These are phyloP conservation scores for Drosophila sturtevanti DNA, from an alignment of 1,140 invertebrate genomes.

Conservation along the genomic window DNA sequence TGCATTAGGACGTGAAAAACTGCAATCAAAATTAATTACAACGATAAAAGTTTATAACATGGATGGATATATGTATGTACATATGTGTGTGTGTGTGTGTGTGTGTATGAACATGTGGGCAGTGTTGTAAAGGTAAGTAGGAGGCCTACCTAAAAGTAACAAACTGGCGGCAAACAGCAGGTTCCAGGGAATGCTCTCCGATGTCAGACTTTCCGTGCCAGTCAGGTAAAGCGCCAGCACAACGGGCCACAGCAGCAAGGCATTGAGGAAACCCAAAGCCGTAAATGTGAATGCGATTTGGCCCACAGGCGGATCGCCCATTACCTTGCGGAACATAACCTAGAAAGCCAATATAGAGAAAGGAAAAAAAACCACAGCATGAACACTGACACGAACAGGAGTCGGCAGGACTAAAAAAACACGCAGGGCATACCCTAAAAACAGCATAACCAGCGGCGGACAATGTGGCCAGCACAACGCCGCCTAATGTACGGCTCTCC, in stretches of 20 bases:
- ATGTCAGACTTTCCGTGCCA: slow-evolving; percentile 90
- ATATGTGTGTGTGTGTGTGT: neutral
- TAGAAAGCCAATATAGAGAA: slow-evolving; percentile 72
- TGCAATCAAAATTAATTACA: slow-evolving; percentile 84
- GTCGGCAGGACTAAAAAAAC: neutral
- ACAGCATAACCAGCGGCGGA: slow-evolving; percentile 95
- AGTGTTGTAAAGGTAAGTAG: neutral
- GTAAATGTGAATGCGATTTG: slow-evolving; percentile 95
- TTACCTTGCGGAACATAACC: slow-evolving; percentile 95
- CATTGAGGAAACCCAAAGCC: slow-evolving; percentile 92
- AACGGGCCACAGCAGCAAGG: slow-evolving; percentile 93
- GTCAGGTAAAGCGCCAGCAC: slow-evolving; percentile 92
- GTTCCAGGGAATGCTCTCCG: slow-evolving; percentile 91
- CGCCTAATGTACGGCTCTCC: slow-evolving; percentile 93
- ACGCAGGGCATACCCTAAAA: slow-evolving; percentile 89
- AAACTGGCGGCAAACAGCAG: slow-evolving; percentile 90
- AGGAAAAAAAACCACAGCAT: slow-evolving; percentile 19
- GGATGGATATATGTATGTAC: slow-evolving; percentile 6
- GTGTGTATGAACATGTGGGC: slow-evolving; percentile 43
- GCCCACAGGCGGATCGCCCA: slow-evolving; percentile 94
- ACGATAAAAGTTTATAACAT: slow-evolving; percentile 58
- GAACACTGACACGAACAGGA: slow-evolving; percentile 54
- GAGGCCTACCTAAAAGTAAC: slow-evolving; percentile 88
- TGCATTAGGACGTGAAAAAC: slow-evolving; percentile 95
- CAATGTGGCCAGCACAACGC: slow-evolving; percentile 94